Conservation (phyloP, 2,888 invertebrate genomes). For the Lottia gigantea region DNA sequence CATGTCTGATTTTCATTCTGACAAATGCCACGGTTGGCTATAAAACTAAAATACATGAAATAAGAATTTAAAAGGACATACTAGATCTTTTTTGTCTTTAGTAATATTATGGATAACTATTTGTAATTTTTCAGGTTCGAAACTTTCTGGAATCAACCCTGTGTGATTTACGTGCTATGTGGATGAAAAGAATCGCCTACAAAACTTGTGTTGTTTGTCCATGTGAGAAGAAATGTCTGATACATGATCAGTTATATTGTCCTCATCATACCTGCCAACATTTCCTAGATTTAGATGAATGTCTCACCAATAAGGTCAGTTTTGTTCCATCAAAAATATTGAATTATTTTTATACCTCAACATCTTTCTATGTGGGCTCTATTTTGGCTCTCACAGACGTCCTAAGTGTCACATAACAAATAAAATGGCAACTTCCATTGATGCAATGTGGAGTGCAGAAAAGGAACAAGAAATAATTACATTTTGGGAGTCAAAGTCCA, state of each 20-base stretch:
- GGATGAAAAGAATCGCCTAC: conserved; percentile 68
- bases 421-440: too few species aligned
- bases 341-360: too few species aligned
- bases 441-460: too few species aligned
- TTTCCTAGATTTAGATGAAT: conserved; percentile 69
- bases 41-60: too few species aligned
- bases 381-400: too few species aligned
- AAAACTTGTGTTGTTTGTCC: conserved; percentile 64
- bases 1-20: neutral
- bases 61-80: too few species aligned
- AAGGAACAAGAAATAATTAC: too few species aligned
- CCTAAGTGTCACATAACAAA: too few species aligned
- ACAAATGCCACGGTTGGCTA: neutral
- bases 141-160: conserved; percentile 68
- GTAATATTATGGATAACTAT: too few species aligned
- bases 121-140: conserved; percentile 54
- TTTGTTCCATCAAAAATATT: conserved; percentile 1
- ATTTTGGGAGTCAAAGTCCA: too few species aligned
- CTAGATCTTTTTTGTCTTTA: too few species aligned
- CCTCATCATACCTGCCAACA: conserved; percentile 64
- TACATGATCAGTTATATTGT: conserved; percentile 61
- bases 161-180: conserved; percentile 64
- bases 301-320: conserved; percentile 68
- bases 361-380: too few species aligned
- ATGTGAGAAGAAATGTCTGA: conserved; percentile 64